Percentiles rank a stretch among this genome's conserved stretches.
phyloP scores from a whole-genome alignment of 2,797 vertebrate species.

The Acipenser ruthenus region DNA sequence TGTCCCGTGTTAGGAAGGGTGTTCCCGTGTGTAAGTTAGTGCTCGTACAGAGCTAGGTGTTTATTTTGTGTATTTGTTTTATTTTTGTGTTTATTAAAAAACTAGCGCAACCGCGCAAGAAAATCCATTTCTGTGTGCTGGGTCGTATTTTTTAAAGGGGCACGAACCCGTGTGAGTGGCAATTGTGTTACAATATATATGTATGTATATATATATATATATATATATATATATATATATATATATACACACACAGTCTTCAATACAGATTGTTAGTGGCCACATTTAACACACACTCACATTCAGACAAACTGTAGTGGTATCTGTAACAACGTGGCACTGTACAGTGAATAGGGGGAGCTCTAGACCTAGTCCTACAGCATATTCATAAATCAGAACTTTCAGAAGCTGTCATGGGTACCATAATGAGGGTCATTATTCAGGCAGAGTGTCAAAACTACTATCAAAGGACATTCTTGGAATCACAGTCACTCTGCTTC shows the following conservation, averaged over 20 bases:
- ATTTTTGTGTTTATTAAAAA: too few species aligned
- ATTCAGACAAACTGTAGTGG: neutral
- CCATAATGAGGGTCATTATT: slow-evolving; percentile 99
- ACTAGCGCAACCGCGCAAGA: too few species aligned
- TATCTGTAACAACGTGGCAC: slow-evolving; percentile 7
- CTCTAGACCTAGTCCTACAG: slow-evolving; percentile 70
- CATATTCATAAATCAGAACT: slow-evolving; percentile 99
- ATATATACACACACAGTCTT: neutral
- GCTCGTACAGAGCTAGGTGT: too few species aligned
- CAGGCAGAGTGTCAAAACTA: slow-evolving; percentile 99
- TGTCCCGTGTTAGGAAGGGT: too few species aligned
- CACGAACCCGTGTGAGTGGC: too few species aligned
- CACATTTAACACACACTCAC: neutral
- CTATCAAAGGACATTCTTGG: slow-evolving; percentile 97
- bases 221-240: neutral
- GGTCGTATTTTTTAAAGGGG: too few species aligned
- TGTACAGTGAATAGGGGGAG: slow-evolving; percentile 57
- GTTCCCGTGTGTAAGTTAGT: too few species aligned
- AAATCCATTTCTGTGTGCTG: too few species aligned
- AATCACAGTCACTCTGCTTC: slow-evolving; percentile 98
- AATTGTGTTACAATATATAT: too few species aligned
- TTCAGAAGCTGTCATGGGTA: slow-evolving; percentile 95
- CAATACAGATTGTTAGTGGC: neutral
- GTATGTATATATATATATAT: neutral
- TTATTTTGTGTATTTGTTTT: too few species aligned